A percentile compares a stretch with the other conserved stretches of the same genome.
phyloP scores from a whole-genome alignment of 2,888 invertebrate genomes.

The Acanthosepion pharaonis region DNA sequence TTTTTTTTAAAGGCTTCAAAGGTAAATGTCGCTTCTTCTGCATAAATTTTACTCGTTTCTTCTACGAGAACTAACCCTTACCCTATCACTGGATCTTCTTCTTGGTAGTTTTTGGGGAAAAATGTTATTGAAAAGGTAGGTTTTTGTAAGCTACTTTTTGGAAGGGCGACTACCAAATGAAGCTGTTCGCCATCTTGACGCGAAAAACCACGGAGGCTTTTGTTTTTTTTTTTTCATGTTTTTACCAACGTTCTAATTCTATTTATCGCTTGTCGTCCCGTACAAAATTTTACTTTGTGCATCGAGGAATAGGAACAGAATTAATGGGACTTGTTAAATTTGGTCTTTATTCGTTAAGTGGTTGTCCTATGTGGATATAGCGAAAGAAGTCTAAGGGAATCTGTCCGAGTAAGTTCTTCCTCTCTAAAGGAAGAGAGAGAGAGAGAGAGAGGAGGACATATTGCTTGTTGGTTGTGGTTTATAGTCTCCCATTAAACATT shows the following conservation, averaged over 20 bases:
- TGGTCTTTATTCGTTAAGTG: not conserved
- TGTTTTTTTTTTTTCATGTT: constrained; percentile 33
- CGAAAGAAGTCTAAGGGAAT: not conserved
- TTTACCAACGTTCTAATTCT: not conserved
- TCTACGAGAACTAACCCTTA: not conserved
- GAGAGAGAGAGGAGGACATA: not conserved
- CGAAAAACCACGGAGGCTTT: not conserved
- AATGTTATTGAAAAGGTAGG: not conserved
- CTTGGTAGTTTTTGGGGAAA: not conserved
- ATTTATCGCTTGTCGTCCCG: not conserved
- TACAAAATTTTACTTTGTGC: not conserved
- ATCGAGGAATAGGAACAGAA: not conserved
- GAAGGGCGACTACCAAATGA: constrained; percentile 43
- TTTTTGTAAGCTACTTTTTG: not conserved
- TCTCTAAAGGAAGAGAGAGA: not conserved
- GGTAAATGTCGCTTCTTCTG: not conserved
- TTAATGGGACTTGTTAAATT: not conserved
- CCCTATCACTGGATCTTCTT: not conserved
- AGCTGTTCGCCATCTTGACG: constrained; percentile 39
- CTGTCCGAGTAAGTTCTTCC: not conserved
- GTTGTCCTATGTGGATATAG: not conserved
- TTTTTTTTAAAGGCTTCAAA: not conserved
- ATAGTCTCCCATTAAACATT: not conserved
- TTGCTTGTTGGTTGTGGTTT: not conserved
- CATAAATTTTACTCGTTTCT: not conserved